Percentiles rank a stretch among this genome's conserved stretches.
Evolutionary conservation across 2,888 invertebrate species (phyloP).

Genomic region (Autographa pulchrina): DNA sequence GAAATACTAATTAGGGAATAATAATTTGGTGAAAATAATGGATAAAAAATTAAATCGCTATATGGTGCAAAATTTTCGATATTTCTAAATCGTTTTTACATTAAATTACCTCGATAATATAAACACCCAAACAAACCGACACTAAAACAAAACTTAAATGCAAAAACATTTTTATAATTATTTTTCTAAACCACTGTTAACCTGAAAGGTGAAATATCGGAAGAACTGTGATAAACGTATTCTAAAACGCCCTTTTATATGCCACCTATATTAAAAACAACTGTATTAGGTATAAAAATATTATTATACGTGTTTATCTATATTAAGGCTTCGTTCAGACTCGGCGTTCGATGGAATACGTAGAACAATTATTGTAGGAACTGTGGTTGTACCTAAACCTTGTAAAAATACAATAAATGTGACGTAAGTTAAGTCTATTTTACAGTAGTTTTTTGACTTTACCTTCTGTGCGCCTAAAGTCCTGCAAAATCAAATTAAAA

Average conservation of each 20-base stretch:
- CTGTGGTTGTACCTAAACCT: too few relatives aligned
- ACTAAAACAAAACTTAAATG: not conserved
- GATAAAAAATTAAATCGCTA: too few relatives aligned
- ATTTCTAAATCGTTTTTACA: too few relatives aligned
- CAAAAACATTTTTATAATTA: not conserved
- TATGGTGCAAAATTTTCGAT: not conserved
- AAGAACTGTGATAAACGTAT: not conserved
- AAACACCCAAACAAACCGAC: not conserved
- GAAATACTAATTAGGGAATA: too few relatives aligned
- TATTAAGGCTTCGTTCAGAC: conserved; percentile 13
- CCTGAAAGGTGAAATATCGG: not conserved
- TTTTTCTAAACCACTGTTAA: not conserved
- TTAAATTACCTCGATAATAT: not conserved
- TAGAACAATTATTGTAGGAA: too few relatives aligned
- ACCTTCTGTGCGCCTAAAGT: too few relatives aligned
- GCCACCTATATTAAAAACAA: conserved; percentile 17
- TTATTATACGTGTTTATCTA: not conserved
- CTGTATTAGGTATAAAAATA: conserved; percentile 14
- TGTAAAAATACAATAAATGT: too few relatives aligned
- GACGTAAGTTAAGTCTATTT: too few relatives aligned
- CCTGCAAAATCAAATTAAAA: too few relatives aligned
- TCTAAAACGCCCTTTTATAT: conserved; percentile 11
- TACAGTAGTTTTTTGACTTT: too few relatives aligned
- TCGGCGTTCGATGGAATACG: not conserved
- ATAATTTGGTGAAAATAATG: too few relatives aligned